phyloP scores from a whole-genome alignment of 2,113 vertebrate species.

The Microcebus murinus region DNA sequence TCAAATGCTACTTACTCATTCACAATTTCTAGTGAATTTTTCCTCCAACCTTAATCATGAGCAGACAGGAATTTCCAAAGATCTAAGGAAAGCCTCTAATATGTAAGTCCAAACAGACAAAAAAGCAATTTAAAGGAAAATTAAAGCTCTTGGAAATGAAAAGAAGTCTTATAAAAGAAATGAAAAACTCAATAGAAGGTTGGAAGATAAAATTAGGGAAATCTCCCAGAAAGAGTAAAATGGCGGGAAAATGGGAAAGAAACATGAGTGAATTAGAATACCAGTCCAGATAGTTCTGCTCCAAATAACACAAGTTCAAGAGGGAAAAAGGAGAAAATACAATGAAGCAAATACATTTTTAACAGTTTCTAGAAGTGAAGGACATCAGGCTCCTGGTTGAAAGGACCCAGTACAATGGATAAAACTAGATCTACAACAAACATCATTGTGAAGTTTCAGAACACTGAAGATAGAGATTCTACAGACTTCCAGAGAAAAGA shows the following conservation, averaged over 20 bases:
- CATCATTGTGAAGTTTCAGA: background rate
- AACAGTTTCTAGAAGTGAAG: background rate
- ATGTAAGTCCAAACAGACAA: background rate
- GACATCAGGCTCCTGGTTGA: background rate
- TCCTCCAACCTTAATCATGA: background rate
- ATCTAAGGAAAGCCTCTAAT: background rate
- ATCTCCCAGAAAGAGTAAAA: background rate
- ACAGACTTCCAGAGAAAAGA: background rate
- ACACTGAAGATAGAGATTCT: background rate
- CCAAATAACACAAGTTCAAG: background rate
- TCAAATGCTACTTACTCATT: background rate
- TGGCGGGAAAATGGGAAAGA: background rate
- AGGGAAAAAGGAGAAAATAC: constrained; percentile 13
- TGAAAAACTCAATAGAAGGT: background rate
- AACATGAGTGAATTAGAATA: background rate
- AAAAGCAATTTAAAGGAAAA: constrained; percentile 36
- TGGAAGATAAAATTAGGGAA: background rate
- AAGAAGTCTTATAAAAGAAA: background rate
- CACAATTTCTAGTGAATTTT: background rate
- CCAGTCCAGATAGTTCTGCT: background rate
- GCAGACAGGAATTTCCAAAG: background rate
- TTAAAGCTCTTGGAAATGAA: constrained; percentile 13
- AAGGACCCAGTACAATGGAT: background rate
- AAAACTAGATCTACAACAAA: background rate
- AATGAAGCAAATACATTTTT: background rate